Base-by-base conservation (phyloP, 2,113 vertebrate species). In the Podarcis cretensis region DNA sequence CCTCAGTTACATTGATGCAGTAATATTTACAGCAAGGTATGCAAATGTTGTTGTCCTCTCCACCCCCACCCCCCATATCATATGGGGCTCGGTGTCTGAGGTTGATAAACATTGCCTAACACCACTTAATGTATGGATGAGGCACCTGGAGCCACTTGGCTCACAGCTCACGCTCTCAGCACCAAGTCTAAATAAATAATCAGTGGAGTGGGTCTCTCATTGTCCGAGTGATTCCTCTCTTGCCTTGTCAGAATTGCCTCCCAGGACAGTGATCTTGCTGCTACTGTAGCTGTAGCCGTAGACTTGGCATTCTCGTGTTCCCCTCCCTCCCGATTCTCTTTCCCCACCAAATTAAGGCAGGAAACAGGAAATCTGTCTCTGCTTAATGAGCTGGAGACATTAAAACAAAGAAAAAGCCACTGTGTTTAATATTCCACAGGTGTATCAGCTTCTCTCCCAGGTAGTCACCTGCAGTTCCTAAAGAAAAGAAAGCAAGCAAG, bases 401-500 rank as follows among this genome's bases (percentile, higher is more conserved):
- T 40, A 81, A 54, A 32, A 13, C 23, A n/a, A 57, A 13, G 59
- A n/a, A 16, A 43, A 21, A 18, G n/a, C 12, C 12, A 27, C 14
- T 10, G 3, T 13, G 27, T 20, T 87, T 81, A 27, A 37, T 71
- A 87, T 87, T 87, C 77, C 73, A 32, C 43, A 81, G 86, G 86
- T 87, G 86, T 73, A 10, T 68, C 25, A 21, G 21, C 30, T 81
- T 81, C 48, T 25, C 37, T 87, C 35, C 63, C 59, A 86, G 74
- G 84, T 86, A 78, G 75, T 35, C 74, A 77, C 77, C 86, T 73
- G 86, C 66, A 40, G 66, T 37, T 87, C 78, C 78, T 10, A 14
- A 18, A 12, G 78, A 81, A 87, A 81, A 73, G 23, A 87, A 73
- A 73, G 77, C n/a, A 10, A 48, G 30, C 6, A 27, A 71, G 68